Conservation (phyloP, 2,113 vertebrate genomes). For the Maccullochella peelii region DNA sequence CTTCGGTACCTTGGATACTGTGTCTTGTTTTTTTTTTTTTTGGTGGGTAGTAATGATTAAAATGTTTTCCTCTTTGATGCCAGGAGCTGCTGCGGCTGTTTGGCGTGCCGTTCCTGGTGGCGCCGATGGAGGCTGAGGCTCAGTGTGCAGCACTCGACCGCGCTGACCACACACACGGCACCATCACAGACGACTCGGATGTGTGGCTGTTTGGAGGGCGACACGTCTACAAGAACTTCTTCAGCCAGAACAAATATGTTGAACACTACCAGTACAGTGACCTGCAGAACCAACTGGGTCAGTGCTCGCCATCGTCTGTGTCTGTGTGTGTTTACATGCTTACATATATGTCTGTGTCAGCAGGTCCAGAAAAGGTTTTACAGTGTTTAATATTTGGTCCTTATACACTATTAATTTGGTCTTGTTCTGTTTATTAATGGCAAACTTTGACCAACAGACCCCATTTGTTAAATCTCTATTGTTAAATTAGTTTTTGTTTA, state of each 20-base stretch:
- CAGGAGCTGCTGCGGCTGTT: slow-evolving; percentile 95
- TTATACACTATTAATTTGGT: background rate
- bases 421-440: background rate
- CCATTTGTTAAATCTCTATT: too few relatives aligned
- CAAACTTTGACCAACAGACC: background rate
- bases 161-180: slow-evolving; percentile 93
- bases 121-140: slow-evolving; percentile 96
- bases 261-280: slow-evolving; percentile 93
- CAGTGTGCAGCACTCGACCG: slow-evolving; percentile 93
- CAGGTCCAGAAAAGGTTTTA: background rate
- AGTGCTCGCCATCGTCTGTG: slow-evolving; percentile 53
- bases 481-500: background rate
- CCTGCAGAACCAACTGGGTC: slow-evolving; percentile 94
- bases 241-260: slow-evolving; percentile 93
- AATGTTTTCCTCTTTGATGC: background rate
- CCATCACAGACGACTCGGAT: slow-evolving; percentile 98
- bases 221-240: slow-evolving; percentile 98
- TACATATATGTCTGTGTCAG: too few relatives aligned
- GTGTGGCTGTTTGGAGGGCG: slow-evolving; percentile 97
- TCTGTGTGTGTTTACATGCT: background rate
- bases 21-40: background rate
- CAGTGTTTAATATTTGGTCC: background rate
- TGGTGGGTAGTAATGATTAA: background rate
- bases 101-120: slow-evolving; percentile 93
- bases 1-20: background rate